Conservation (phyloP, 2,888 invertebrate genomes). For the Rhyacophila evoluta region DNA sequence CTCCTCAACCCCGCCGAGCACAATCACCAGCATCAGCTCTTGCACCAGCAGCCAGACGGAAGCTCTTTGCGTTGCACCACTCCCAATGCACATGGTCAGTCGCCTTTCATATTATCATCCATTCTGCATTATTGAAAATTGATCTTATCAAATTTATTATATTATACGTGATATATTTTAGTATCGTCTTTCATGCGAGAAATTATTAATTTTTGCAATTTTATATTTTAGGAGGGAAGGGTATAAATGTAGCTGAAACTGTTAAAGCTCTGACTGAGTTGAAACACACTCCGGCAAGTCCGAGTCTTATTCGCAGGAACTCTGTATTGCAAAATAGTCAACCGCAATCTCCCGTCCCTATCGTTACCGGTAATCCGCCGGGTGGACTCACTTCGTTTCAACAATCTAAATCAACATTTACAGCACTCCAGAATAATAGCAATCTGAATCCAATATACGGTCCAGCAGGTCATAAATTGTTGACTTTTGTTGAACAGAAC, state of each 20-base stretch:
- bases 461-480: conserved; percentile 59
- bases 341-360: conserved; percentile 39
- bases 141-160: too few relatives aligned
- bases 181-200: too few relatives aligned
- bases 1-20: conserved; percentile 71
- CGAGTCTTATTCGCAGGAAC: conserved; percentile 76
- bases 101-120: background rate
- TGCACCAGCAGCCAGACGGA: conserved; percentile 3
- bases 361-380: conserved; percentile 55
- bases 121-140: too few relatives aligned
- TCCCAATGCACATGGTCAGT: conserved; percentile 28
- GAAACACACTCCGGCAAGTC: conserved; percentile 89
- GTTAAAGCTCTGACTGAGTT: conserved; percentile 87
- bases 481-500: conserved; percentile 48
- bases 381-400: conserved; percentile 63
- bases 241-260: conserved; percentile 84
- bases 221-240: conserved; percentile 59
- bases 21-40: conserved; percentile 31
- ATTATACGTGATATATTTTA: too few relatives aligned
- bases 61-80: conserved; percentile 30
- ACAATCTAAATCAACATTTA: conserved; percentile 61
- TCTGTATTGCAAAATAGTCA: conserved; percentile 57
- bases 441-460: conserved; percentile 69
- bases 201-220: too few relatives aligned
- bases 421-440: conserved; percentile 60